These are phyloP conservation scores for Agrilus biguttatus DNA, from an alignment of 2,888 invertebrate genomes.

Conservation along the genomic window DNA sequence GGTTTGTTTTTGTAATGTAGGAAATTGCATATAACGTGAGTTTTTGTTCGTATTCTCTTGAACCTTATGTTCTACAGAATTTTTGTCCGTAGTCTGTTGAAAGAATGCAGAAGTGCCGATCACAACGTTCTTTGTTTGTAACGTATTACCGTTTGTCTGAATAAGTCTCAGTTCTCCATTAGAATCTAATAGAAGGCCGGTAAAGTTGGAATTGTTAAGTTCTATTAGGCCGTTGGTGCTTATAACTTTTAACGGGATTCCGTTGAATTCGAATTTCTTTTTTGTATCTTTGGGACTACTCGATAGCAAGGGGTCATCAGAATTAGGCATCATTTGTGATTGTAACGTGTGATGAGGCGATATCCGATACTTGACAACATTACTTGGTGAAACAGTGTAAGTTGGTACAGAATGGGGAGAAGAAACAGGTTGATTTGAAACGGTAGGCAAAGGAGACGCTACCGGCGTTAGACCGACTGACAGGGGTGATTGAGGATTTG, in stretches of 20 bases:
- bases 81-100: constrained; percentile 7
- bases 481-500: constrained; percentile 45
- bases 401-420: constrained; percentile 26
- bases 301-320: constrained; percentile 71
- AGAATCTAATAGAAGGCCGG: constrained; percentile 44
- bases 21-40: constrained; percentile 21
- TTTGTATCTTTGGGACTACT: constrained; percentile 64
- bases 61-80: constrained; percentile 14
- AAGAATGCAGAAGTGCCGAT: constrained; percentile 12
- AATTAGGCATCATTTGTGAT: constrained; percentile 76
- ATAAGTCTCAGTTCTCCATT: constrained; percentile 48
- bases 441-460: constrained; percentile 33
- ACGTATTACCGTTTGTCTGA: constrained; percentile 36
- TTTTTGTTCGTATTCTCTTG: constrained; percentile 19
- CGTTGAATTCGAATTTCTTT: constrained; percentile 40
- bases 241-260: constrained; percentile 39
- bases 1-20: constrained; percentile 22
- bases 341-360: constrained; percentile 42
- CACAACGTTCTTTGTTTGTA: constrained; percentile 29
- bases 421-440: constrained; percentile 21
- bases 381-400: constrained; percentile 27
- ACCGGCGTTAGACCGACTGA: constrained; percentile 39
- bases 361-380: constrained; percentile 27
- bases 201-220: constrained; percentile 37
- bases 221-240: constrained; percentile 39